These are phyloP conservation scores for Macrocentrus cingulum DNA, from an alignment of 1,140 invertebrate genomes.

Conservation along the genomic window DNA sequence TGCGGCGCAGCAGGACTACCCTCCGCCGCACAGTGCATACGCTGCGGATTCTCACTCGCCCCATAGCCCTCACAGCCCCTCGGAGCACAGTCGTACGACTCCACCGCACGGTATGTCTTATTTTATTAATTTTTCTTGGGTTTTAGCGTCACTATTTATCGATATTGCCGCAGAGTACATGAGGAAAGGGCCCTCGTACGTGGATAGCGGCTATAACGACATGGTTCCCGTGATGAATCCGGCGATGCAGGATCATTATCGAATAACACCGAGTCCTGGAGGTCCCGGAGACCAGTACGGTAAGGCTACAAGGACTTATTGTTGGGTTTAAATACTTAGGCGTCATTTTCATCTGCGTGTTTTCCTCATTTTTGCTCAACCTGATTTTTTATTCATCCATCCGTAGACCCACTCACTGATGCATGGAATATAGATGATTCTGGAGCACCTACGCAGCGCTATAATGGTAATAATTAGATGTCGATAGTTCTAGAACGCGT, in stretches of 20 bases:
- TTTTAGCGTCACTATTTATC: no score
- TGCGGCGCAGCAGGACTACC: constrained; percentile 53
- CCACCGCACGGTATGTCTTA: constrained; percentile 49
- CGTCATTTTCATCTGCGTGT: constrained; percentile 20
- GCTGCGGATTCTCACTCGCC: constrained; percentile 55
- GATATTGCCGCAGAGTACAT: constrained; percentile 56
- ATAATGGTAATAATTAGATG: constrained; percentile 46
- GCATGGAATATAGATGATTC: constrained; percentile 56
- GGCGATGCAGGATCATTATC: constrained; percentile 70
- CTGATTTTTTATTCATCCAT: constrained; percentile 27
- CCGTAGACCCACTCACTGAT: constrained; percentile 53
- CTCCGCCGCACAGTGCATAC: constrained; percentile 55
- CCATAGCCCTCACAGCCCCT: constrained; percentile 56
- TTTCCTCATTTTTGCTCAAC: constrained; percentile 30
- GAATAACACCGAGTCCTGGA: constrained; percentile 70
- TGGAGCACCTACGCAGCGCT: constrained; percentile 51
- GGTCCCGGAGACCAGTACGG: constrained; percentile 68
- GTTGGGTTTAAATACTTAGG: not conserved
- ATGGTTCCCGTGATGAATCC: constrained; percentile 64
- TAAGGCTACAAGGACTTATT: constrained; percentile 38
- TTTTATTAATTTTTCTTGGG: not conserved
- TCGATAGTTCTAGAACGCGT: no score
- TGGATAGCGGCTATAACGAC: constrained; percentile 67
- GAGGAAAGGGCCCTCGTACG: constrained; percentile 61
- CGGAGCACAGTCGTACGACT: constrained; percentile 56